Evolutionary conservation across 1,140 invertebrate species (phyloP), one percentile per base, ranked within the genome.

Genomic region (Cardiocondyla obscurior): DNA sequence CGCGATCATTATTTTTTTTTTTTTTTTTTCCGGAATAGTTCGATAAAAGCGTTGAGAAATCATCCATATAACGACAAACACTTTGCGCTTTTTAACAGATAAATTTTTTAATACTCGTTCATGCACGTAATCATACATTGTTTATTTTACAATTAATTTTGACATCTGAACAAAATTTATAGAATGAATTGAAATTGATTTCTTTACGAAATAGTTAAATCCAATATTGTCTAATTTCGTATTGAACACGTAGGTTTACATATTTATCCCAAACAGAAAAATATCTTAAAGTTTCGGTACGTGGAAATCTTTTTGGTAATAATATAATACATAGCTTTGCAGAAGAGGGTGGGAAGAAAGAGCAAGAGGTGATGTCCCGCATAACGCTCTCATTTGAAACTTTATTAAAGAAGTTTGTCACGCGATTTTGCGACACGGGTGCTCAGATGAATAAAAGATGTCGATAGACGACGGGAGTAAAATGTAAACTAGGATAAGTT

Each of bases 401-500:
- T 79, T 79, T 79, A 79, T 79, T 79, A 69, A 79, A 79, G 74
- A 79, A 79, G 74, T 79, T 79, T 79, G 74, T 79, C 62, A 79
- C 74, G 46, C 62, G 74, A 79, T 79, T 79, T 79, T 30, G 74
- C 74, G 62, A 79, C 74, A 69, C 62, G 74, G 74, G 22, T 69
- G 49, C 16, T 36, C 46, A 51, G 36, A 79, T 79, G 74, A 79
- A 79, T 79, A 79, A 79, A 79, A 79, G 62, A 79, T 79, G 62
- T 79, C 74, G 74, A 79, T 79, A 79, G 62, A 69, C 46, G 46
- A 79, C 62, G 74, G 62, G 33, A 79, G 74, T 79, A 69, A 79
- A 79, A 79, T 79, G 62, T 79, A 79, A 67, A 79, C 62, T 42
- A 79, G 74, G 64, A 79, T 79, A 79, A 79, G 62, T 79, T 69